Base-by-base conservation (phyloP, 2,888 invertebrate genomes). In the Metellina segmentata region DNA sequence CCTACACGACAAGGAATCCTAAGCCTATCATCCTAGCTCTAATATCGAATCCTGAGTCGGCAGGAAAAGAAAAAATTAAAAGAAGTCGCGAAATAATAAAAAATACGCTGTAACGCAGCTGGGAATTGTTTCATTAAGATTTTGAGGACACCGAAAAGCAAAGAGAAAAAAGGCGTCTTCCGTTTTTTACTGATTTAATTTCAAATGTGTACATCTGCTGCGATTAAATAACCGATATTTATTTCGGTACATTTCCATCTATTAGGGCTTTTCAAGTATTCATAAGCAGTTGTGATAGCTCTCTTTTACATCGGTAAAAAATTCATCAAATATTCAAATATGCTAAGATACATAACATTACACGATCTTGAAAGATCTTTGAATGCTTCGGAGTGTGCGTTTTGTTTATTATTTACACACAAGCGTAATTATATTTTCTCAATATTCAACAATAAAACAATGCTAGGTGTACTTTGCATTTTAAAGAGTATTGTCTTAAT, bases 81-180 rank as follows among this genome's bases (percentile, higher is more conserved):
- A 53, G 34, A 20, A 19, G 72, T 20, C 19, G 9, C 9, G 9
- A 61, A 16, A 34, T 34, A 79, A 79, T 61, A 82, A 82, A 49
- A 20, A 61, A n/a, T 34, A 4, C 49, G 6, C 81, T 81, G 72
- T 49, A 81, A 61, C 61, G 19, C 88, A 88, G 81, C 81, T 88
- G 88, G 72, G 19, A 19, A 19, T 72, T 48, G n/a, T 88, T 88
- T 81, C 52, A 85, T 77, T 74, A 85, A 61, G 85, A 61, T n/a
- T 20, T 74, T 53, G 61, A 61, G 77, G 8, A n/a, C 34, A 34
- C 34, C 34, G 34, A 34, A 34, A 34, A 34, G 34, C 34, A 34
- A 34, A 34, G 34, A 34, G 34, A 34, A 61, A 6, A 9, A 61
- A 11, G 61, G 61, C 61, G 61, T 61, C 61, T 61, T 34, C 34